Base-by-base conservation (phyloP, 2,113 vertebrate species). In the Propithecus coquereli region DNA sequence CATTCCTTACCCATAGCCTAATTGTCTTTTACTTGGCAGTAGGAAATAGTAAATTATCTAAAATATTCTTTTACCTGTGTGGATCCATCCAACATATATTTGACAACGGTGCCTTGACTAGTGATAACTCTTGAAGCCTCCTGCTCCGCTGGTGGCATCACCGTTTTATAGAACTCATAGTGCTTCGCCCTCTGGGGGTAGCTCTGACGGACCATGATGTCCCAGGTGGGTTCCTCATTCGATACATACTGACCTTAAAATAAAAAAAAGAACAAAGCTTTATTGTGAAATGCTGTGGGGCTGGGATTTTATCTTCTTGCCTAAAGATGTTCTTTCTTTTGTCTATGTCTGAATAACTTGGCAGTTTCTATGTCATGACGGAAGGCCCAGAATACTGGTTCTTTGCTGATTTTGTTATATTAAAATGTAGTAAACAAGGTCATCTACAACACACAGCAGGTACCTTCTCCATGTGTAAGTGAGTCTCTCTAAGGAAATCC, bases 111-210 rank as follows among this genome's bases (percentile, higher is more conserved):
- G 91, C 99, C 99, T 96, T 99, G 98, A 66, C 96, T 95, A 85
- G 98, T 99, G 96, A 99, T 97, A 43, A 99, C 98, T 89, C 99
- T 99, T 2, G 99, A 99, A 34, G 97, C 91, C 90, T 99, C 99
- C 87, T 98, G 98, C 6, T 98, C 98, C 1, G 63, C 1, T 10
- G 98, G 98, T 11, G 96, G 97, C 20, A 85, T 92, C 43, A 94
- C 91, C 1, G 91, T 22, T 52, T 92, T 65, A 63, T 98, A 98
- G 1, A 98, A 94, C 3, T 54, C 97, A 85, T 34, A 95, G 59
- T 98, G 97, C 73, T 98, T 98, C 68, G 98, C 65, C 61, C 90
- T 98, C 85, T 98, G 98, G 20, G 99, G 99, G 96, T 99, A 99
- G 95, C 98, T 98, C 98, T 99, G 99, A 81, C 99, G 98, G 94